Conservation (phyloP, 64 coral and sea anemone genomes). For the Orbicella faveolata region DNA sequence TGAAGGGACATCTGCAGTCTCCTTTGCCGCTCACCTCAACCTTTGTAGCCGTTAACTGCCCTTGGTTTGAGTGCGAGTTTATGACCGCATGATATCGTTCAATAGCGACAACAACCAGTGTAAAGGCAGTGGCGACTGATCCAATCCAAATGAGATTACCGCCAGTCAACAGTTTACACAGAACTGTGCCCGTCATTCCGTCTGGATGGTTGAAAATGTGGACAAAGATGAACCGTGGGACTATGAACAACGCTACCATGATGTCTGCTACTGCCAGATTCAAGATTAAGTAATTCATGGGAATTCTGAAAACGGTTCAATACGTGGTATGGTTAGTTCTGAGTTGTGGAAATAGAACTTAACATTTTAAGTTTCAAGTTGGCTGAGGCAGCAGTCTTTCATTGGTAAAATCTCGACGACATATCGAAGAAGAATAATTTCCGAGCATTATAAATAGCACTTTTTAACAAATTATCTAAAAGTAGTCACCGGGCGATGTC, state of each 20-base stretch:
- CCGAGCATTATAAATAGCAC: too few species aligned
- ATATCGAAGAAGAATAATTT: too few species aligned
- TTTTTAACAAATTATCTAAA: too few species aligned
- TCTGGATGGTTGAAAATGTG: neutral
- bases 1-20: neutral
- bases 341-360: neutral
- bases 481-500: too few species aligned
- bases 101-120: conserved; percentile 7
- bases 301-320: neutral
- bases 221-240: neutral
- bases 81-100: conserved; percentile 22
- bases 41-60: neutral
- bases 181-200: conserved; percentile 3
- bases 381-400: too few species aligned
- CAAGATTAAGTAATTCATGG: conserved; percentile 16
- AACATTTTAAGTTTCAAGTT: neutral
- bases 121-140: conserved; percentile 2
- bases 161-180: conserved; percentile 9
- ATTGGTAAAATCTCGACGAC: too few species aligned
- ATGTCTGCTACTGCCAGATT: conserved; percentile 38
- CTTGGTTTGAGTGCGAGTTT: neutral
- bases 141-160: conserved; percentile 21
- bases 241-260: conserved; percentile 19
- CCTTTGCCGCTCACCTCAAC: neutral
- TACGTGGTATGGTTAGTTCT: neutral